These are phyloP conservation scores for Drosophila teissieri DNA, from an alignment of 1,140 invertebrate species.

Conservation along the genomic window DNA sequence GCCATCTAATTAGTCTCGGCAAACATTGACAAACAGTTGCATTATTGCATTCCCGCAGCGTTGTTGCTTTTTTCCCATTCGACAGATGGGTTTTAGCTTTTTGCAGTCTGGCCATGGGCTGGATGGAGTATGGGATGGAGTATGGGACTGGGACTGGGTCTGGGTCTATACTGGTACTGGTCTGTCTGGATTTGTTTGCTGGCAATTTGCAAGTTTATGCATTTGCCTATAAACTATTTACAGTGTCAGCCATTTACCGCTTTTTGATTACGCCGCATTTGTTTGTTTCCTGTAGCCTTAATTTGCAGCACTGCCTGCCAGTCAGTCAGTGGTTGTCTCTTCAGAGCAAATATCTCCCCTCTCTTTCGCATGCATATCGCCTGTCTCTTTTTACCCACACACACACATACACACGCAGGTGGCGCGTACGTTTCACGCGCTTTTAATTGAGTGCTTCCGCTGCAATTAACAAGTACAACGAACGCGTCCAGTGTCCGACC, in stretches of 20 bases:
- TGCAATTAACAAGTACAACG: constrained; percentile 82
- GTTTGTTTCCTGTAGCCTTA: constrained; percentile 80
- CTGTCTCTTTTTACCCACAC: not conserved
- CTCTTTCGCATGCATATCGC: not conserved
- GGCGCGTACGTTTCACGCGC: constrained; percentile 79
- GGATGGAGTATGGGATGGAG: not conserved
- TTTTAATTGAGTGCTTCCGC: constrained; percentile 83
- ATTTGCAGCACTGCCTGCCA: constrained; percentile 59
- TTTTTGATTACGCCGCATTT: constrained; percentile 82
- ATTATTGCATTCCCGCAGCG: constrained; percentile 51
- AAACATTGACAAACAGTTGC: constrained; percentile 73
- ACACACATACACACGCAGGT: constrained; percentile 45
- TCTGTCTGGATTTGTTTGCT: constrained; percentile 40
- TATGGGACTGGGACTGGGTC: not conserved
- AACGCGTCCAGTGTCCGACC: constrained; percentile 61
- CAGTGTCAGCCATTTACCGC: constrained; percentile 76
- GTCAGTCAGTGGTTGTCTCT: constrained; percentile 22
- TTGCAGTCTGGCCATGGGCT: constrained; percentile 17
- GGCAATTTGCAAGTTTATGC: constrained; percentile 69
- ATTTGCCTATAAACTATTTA: constrained; percentile 76
- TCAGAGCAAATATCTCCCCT: not conserved
- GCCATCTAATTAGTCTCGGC: constrained; percentile 67
- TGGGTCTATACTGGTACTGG: not conserved
- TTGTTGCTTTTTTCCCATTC: constrained; percentile 23
- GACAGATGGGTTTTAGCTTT: constrained; percentile 5